A percentile compares a stretch with the other conserved stretches of the same genome.
phyloP scores from a whole-genome alignment of 2,888 invertebrate genomes.

The Ormyrus labotus region DNA sequence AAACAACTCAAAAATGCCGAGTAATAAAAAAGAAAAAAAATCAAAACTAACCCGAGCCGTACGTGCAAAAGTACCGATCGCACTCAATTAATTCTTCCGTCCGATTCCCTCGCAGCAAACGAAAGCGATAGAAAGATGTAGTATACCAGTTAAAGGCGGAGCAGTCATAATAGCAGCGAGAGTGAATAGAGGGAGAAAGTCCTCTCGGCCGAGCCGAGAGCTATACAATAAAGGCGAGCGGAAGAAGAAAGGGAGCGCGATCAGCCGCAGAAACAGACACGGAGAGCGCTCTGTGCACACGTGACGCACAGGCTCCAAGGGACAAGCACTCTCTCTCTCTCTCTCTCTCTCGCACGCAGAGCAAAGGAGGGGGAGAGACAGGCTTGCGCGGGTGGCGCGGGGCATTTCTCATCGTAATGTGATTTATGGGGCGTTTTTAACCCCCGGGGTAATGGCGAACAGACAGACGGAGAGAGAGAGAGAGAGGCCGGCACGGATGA shows the following conservation, averaged over 20 bases:
- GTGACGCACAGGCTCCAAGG: not conserved
- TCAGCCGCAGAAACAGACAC: not conserved
- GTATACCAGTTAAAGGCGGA: too few relatives aligned
- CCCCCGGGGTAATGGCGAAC: constrained; percentile 64
- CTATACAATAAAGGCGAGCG: not conserved
- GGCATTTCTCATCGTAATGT: constrained; percentile 71
- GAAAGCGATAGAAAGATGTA: not conserved
- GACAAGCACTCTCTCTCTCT: too few relatives aligned
- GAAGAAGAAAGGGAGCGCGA: constrained; percentile 5
- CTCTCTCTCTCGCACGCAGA: not conserved
- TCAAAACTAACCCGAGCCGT: too few relatives aligned
- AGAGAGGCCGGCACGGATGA: constrained; percentile 39
- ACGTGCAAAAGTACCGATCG: too few relatives aligned
- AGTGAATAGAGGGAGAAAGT: not conserved
- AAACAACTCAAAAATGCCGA: too few relatives aligned
- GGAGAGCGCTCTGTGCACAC: not conserved
- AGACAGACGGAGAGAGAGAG: not conserved
- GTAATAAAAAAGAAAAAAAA: too few relatives aligned
- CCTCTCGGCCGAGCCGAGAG: not conserved
- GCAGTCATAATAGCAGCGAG: too few relatives aligned
- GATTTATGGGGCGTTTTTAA: constrained; percentile 73
- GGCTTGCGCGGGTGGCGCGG: constrained; percentile 60
- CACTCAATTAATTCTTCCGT: too few relatives aligned
- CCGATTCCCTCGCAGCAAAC: too few relatives aligned
- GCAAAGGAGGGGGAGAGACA: constrained; percentile 11